Conservation (phyloP, 2,113 vertebrate genomes). For the Talpa occidentalis region DNA sequence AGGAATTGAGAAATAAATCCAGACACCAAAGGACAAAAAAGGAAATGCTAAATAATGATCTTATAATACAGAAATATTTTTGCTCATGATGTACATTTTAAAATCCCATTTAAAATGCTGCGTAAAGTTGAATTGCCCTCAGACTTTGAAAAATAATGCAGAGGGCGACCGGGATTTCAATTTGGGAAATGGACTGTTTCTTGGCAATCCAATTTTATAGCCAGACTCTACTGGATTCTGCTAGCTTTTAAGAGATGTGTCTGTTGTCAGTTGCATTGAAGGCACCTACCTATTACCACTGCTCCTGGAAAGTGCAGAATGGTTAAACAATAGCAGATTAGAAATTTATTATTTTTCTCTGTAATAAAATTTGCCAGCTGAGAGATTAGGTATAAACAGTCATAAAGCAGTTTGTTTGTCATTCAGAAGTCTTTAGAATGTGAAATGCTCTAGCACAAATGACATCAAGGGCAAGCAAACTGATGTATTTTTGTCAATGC, state of each 20-base stretch:
- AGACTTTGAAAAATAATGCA: constrained; percentile 59
- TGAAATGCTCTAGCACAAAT: constrained; percentile 35
- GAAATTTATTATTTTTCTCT: constrained; percentile 66
- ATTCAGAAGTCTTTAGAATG: constrained; percentile 56
- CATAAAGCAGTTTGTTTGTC: constrained; percentile 61
- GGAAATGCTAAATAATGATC: constrained; percentile 55
- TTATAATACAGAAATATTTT: constrained; percentile 62
- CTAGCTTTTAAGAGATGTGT: background rate
- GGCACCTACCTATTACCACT: background rate
- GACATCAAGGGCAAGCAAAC: constrained; percentile 55
- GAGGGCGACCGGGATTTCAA: constrained; percentile 35
- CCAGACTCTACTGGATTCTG: background rate
- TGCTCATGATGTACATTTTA: constrained; percentile 11
- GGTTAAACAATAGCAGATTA: constrained; percentile 55
- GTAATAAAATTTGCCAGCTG: constrained; percentile 48
- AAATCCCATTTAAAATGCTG: constrained; percentile 53
- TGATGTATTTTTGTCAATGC: constrained; percentile 10
- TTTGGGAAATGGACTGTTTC: constrained; percentile 16
- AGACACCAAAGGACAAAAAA: background rate
- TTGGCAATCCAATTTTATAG: constrained; percentile 45
- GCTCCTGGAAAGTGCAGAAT: constrained; percentile 46
- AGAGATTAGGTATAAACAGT: constrained; percentile 53
- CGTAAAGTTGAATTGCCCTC: constrained; percentile 30
- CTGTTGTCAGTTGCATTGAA: constrained; percentile 9
- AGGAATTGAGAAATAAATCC: constrained; percentile 26